Percentiles rank a stretch among this genome's conserved stretches.
Conservation (phyloP, 2,113 vertebrate genomes). For the Bufo bufo region DNA sequence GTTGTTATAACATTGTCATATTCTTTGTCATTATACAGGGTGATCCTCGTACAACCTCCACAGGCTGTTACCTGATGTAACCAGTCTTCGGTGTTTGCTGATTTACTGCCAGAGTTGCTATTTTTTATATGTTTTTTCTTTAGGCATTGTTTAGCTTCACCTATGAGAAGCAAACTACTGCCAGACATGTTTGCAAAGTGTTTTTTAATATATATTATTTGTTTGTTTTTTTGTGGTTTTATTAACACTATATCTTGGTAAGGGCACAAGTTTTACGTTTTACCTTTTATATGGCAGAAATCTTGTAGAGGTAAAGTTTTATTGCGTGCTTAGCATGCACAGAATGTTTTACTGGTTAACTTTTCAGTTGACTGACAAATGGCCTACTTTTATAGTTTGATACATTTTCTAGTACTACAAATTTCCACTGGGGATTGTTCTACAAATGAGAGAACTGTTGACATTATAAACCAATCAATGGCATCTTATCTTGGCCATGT, state of each 20-base stretch:
- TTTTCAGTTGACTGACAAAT: background rate
- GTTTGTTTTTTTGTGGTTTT: background rate
- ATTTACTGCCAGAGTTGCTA: conserved; percentile 74
- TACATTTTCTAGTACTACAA: background rate
- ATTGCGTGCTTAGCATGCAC: background rate
- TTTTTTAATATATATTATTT: background rate
- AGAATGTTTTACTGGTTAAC: conserved; percentile 25
- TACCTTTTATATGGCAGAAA: conserved; percentile 15
- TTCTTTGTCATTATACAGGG: conserved; percentile 72
- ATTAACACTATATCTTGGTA: background rate
- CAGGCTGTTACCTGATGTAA: conserved; percentile 94
- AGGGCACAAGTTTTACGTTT: background rate
- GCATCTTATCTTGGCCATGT: background rate
- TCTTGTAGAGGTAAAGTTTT: background rate
- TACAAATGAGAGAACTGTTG: background rate
- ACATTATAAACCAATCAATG: background rate
- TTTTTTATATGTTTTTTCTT: conserved; percentile 55
- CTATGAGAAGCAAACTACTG: conserved; percentile 51
- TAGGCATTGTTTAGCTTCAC: background rate
- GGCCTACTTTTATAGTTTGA: background rate
- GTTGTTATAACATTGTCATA: background rate
- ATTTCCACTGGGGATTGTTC: background rate
- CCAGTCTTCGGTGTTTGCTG: conserved; percentile 54
- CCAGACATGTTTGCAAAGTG: conserved; percentile 29
- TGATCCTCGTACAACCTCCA: conserved; percentile 81